Base-by-base conservation (phyloP, 2,888 invertebrate genomes). In the Microctonus brassicae region DNA sequence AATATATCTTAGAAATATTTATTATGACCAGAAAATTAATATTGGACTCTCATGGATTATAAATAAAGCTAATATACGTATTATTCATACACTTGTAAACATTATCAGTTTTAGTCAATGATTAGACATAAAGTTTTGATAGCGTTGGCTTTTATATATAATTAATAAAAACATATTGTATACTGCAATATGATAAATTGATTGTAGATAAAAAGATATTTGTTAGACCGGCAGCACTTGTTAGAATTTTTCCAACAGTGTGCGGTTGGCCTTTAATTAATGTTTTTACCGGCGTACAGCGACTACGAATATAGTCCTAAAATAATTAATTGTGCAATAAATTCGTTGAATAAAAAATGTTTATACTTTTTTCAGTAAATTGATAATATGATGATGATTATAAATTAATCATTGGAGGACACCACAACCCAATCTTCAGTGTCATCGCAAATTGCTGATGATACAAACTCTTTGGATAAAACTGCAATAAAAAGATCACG, bases 391-490 rank as follows among this genome's bases (percentile, higher is more conserved):
- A 24, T 26, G 24, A 64, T 47, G 17, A 42, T 67, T 9, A 47
- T 58, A 22, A 26, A 26, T 57, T 36, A 72, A 65, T 70, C 34
- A 42, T 72, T 64, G 4, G 74, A 64, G 22, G 73, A 72, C 57
- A 85, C 79, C 62, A 86, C 76, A 52, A 86, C 83, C 86, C 86
- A 86, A 73, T 83, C 86, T 72, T 84, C 86, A 22, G 73, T 76
- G 20, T 85, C 86, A 36, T 86, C 83, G 34, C 76, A 73, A 57
- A 77, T 78, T 11, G 78, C 73, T 2, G 83, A 80, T 26, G 82
- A 78, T 2, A 85, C 81, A 66, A 83, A 83, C 74, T 85, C 83
- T 74, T 82, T 83, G 36, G 85, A 82, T 22, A 85, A 75, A 77
- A 79, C 87, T 87, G 77, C 55, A 82, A 86, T 36, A 47, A 22